phyloP scores from a whole-genome alignment of 2,888 invertebrate genomes.

The Conops quadrifasciatus region DNA sequence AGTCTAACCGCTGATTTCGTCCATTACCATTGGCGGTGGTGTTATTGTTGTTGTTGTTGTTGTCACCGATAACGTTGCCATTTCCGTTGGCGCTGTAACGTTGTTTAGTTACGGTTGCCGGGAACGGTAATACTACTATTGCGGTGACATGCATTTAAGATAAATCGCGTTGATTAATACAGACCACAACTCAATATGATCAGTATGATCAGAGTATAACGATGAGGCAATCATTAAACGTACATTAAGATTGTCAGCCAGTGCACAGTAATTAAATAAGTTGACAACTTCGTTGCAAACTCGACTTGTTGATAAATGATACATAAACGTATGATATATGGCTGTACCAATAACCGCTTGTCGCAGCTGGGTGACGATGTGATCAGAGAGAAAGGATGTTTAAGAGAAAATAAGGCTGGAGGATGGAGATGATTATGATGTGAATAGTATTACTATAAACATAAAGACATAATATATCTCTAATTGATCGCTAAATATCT shows the following conservation, averaged over 20 bases:
- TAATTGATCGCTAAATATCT: too few relatives aligned
- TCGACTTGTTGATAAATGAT: too few relatives aligned
- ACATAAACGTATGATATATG: too few relatives aligned
- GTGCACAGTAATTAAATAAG: slow-evolving; percentile 20
- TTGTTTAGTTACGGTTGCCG: too few relatives aligned
- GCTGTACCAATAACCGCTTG: too few relatives aligned
- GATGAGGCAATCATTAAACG: slow-evolving; percentile 22
- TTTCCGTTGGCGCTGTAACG: neutral
- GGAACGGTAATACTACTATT: slow-evolving; percentile 13
- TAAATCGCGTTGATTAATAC: slow-evolving; percentile 35
- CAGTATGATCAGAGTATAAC: neutral
- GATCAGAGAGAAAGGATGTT: too few relatives aligned
- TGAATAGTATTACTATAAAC: too few relatives aligned
- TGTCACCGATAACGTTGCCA: neutral
- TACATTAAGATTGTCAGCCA: slow-evolving; percentile 17
- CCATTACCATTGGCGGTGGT: neutral
- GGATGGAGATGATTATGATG: too few relatives aligned
- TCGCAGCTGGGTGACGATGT: too few relatives aligned
- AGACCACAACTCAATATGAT: neutral
- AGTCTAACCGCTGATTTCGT: too few relatives aligned
- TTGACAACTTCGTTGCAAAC: neutral
- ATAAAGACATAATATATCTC: too few relatives aligned
- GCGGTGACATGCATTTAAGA: slow-evolving; percentile 41
- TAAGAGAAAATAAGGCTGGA: too few relatives aligned
- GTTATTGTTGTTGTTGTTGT: slow-evolving; percentile 2